Conservation (phyloP, 2,888 invertebrate species). For the Callinectes sapidus region DNA sequence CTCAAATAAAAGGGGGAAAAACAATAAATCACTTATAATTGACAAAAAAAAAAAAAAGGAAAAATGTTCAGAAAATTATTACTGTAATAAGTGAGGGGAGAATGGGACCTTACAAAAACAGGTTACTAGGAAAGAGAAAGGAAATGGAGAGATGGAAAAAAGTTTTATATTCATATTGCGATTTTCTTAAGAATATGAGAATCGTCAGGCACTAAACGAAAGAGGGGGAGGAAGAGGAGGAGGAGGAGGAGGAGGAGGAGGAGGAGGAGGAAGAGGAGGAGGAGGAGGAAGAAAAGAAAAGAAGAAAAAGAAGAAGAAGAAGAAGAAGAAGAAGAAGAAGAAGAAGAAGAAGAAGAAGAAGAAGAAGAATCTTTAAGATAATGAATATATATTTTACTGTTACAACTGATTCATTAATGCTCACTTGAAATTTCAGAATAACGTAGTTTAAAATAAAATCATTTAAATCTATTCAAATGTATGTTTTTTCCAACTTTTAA, state of each 20-base stretch:
- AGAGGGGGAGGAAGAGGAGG: background rate
- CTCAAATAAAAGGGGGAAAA: background rate
- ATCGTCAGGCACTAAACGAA: background rate
- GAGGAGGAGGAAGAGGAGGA: conserved; percentile 9
- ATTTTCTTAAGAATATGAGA: background rate
- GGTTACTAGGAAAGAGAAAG: conserved; percentile 3
- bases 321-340: background rate
- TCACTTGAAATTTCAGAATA: background rate
- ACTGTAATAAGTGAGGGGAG: background rate
- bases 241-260: conserved; percentile 13
- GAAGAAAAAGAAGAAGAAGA: background rate
- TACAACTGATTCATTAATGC: background rate
- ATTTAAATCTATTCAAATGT: background rate
- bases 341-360: conserved; percentile 5
- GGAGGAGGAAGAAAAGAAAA: no score
- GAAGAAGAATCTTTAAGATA: background rate
- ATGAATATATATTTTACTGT: background rate
- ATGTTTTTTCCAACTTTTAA: background rate
- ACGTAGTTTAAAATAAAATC: background rate
- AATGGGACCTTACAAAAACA: conserved; percentile 6
- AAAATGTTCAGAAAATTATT: background rate
- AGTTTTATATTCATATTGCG: background rate
- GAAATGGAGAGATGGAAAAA: background rate
- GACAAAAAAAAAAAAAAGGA: background rate
- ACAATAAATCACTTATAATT: background rate